phyloP scores from a whole-genome alignment of 2,888 invertebrate genomes.

The Conistra vaccinii region DNA sequence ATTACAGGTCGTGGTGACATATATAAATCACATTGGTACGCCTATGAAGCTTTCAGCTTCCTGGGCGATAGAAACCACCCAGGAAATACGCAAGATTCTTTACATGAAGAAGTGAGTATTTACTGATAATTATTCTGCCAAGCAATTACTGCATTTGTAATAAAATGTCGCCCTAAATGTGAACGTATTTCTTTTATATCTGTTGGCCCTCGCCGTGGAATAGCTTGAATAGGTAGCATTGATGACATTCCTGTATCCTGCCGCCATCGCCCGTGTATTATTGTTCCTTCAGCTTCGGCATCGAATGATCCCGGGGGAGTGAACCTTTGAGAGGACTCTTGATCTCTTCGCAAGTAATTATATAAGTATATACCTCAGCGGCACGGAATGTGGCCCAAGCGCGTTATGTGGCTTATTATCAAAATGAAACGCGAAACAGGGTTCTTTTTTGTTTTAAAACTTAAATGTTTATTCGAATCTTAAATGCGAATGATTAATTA shows the following conservation, averaged over 20 bases:
- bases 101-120: conserved; percentile 32
- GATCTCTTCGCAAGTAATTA: conserved; percentile 29
- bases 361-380: conserved; percentile 45
- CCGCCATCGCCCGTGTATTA: conserved; percentile 55
- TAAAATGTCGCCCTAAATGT: conserved; percentile 57
- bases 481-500: too few species aligned
- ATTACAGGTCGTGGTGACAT: conserved; percentile 3
- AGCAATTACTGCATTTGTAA: conserved; percentile 50
- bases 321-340: conserved; percentile 47
- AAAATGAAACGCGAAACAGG: too few species aligned
- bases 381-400: too few species aligned
- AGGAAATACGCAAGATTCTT: conserved; percentile 44
- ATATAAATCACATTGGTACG: conserved; percentile 3
- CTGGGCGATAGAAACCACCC: conserved; percentile 21
- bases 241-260: conserved; percentile 51
- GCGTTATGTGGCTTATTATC: too few species aligned
- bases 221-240: conserved; percentile 51
- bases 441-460: too few species aligned
- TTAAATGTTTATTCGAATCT: too few species aligned
- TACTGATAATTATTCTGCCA: conserved; percentile 50
- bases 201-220: conserved; percentile 51
- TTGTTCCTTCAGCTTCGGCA: conserved; percentile 48
- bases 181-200: conserved; percentile 54
- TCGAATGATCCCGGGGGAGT: conserved; percentile 50
- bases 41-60: conserved; percentile 5